Evolutionary conservation across 2,797 vertebrate genomes (phyloP).

Genomic region (Coregonus sp.): DNA sequence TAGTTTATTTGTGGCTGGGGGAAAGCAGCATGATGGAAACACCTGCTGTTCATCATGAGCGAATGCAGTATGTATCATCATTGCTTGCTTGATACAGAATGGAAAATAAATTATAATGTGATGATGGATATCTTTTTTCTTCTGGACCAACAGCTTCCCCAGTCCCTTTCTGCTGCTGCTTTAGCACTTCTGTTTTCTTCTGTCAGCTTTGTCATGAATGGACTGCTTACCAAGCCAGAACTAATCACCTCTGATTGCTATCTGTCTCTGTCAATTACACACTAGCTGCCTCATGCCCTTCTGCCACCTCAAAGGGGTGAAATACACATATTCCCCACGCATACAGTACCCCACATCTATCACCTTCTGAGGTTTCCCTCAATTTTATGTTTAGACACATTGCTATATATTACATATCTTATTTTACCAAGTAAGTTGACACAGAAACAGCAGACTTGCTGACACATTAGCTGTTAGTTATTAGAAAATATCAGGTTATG

Average conservation of each 20-base stretch:
- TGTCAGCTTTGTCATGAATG: slow-evolving; percentile 46
- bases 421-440: not conserved
- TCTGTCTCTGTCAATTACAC: slow-evolving; percentile 73
- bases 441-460: not conserved
- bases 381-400: not conserved
- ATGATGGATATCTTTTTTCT: not conserved
- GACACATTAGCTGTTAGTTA: not conserved
- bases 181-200: slow-evolving; percentile 50
- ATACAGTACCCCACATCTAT: too few relatives aligned
- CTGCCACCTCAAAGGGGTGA: slow-evolving; percentile 30
- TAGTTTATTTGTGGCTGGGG: not conserved
- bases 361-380: not conserved
- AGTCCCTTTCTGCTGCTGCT: slow-evolving; percentile 33
- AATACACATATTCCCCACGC: slow-evolving; percentile 30
- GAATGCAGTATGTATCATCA: not conserved
- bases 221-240: slow-evolving; percentile 64
- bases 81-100: not conserved
- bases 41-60: not conserved
- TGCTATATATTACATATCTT: not conserved
- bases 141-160: not conserved
- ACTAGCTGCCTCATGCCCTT: slow-evolving; percentile 50
- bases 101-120: not conserved
- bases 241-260: slow-evolving; percentile 74
- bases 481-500: not conserved
- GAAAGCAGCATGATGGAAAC: not conserved